phyloP scores from a whole-genome alignment of 2,888 invertebrate species.

The Meiosimyza platycephala region DNA sequence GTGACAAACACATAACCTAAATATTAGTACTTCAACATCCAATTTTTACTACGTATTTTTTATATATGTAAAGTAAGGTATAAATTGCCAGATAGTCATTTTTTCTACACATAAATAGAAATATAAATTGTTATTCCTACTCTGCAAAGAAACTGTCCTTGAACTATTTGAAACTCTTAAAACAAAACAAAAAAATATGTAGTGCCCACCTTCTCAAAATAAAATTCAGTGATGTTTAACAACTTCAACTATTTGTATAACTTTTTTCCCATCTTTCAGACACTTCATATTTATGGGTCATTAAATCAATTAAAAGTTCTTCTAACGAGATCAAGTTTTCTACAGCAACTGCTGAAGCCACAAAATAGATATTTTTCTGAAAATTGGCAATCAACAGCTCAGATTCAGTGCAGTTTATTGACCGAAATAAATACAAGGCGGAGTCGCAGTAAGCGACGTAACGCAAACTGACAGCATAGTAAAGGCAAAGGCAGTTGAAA shows the following conservation, averaged over 20 bases:
- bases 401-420: background rate
- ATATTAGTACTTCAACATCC: too few species aligned
- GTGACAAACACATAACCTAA: too few species aligned
- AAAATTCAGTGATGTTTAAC: background rate
- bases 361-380: background rate
- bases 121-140: too few species aligned
- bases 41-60: too few species aligned
- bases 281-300: constrained; percentile 23
- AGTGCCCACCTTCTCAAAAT: background rate
- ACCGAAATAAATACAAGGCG: background rate
- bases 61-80: too few species aligned
- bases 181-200: too few species aligned
- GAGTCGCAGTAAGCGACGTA: background rate
- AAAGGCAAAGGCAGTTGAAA: background rate
- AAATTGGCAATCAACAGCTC: background rate
- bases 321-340: constrained; percentile 1
- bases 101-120: too few species aligned
- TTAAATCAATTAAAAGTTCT: constrained; percentile 27
- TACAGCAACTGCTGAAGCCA: background rate
- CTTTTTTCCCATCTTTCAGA: background rate
- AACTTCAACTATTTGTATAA: background rate
- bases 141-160: too few species aligned
- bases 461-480: background rate
- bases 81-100: too few species aligned
- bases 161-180: too few species aligned